These are phyloP conservation scores for Hystrix brachyura DNA, from an alignment of 2,113 vertebrate species.

Conservation along the genomic window DNA sequence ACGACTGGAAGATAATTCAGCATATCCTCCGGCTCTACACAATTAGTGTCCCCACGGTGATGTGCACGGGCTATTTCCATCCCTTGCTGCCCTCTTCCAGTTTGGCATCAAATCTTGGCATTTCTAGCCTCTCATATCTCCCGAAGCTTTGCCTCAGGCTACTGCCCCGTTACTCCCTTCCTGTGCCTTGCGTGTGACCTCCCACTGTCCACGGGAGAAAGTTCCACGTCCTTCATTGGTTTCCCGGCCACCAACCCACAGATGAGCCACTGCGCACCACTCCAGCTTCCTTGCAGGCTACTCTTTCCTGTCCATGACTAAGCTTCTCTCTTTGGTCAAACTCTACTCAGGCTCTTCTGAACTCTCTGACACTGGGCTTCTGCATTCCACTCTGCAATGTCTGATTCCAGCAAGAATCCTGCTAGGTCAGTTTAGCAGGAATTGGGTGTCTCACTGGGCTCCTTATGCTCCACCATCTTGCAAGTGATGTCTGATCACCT, in stretches of 20 bases:
- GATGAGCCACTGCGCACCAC: not conserved
- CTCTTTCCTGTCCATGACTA: not conserved
- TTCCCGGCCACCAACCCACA: not conserved
- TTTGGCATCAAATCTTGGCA: not conserved
- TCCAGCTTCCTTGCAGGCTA: not conserved
- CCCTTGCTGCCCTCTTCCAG: not conserved
- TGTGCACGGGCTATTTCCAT: not conserved
- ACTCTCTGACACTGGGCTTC: not conserved
- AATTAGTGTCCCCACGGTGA: not conserved
- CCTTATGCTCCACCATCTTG: not conserved
- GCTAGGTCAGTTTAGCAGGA: not conserved
- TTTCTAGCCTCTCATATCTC: not conserved
- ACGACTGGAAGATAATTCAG: not conserved
- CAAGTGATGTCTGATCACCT: not conserved
- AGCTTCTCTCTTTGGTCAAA: not conserved
- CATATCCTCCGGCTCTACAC: not conserved
- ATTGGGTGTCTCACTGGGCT: not conserved
- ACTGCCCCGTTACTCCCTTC: no score
- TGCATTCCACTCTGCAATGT: not conserved
- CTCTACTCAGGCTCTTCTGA: not conserved
- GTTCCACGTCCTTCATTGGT: not conserved
- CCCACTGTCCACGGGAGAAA: not conserved
- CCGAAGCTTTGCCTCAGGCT: not conserved
- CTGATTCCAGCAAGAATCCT: not conserved
- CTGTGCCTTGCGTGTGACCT: rapidly evolving